Percentiles rank a stretch among this genome's conserved stretches.
Evolutionary conservation across 2,888 invertebrate genomes (phyloP).

Genomic region (Drosophila nr. fundita): DNA sequence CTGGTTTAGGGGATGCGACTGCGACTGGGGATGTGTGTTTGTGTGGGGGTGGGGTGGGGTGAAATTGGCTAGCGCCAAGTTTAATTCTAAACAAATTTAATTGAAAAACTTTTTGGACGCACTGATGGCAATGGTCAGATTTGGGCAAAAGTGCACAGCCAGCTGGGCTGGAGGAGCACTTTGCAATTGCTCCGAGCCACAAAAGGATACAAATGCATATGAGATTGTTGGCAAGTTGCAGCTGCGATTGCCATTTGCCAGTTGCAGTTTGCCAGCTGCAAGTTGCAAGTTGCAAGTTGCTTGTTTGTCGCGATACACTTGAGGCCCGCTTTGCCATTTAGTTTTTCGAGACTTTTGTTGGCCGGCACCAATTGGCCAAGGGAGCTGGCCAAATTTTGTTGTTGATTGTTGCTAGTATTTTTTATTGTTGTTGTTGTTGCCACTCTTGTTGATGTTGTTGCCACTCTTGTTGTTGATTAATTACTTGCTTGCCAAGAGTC

Average conservation of each 20-base stretch:
- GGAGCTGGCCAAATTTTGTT: conserved; percentile 22
- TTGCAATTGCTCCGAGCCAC: conserved; percentile 32
- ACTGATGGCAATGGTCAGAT: conserved; percentile 67
- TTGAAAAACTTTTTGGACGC: conserved; percentile 73
- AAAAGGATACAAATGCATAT: conserved; percentile 73
- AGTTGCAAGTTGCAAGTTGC: conserved; percentile 37
- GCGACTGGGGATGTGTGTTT: not conserved
- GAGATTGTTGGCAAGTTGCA: conserved; percentile 68
- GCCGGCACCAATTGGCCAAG: conserved; percentile 19
- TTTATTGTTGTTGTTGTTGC: not conserved
- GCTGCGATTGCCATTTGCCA: conserved; percentile 44
- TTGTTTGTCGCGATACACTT: conserved; percentile 72
- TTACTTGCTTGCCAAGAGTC: conserved; percentile 64
- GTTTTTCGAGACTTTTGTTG: conserved; percentile 43
- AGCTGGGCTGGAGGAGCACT: conserved; percentile 9
- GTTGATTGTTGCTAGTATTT: conserved; percentile 7
- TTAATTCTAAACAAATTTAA: conserved; percentile 80
- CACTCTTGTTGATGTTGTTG: conserved; percentile 20
- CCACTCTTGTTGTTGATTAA: conserved; percentile 56
- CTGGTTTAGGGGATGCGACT: not conserved
- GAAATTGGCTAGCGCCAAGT: conserved; percentile 62
- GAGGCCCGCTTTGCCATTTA: conserved; percentile 73
- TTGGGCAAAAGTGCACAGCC: conserved; percentile 38
- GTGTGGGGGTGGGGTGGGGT: not conserved
- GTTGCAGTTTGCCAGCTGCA: conserved; percentile 37